Conservation (phyloP, 1,140 invertebrate species). For the Drosophila santomea region DNA sequence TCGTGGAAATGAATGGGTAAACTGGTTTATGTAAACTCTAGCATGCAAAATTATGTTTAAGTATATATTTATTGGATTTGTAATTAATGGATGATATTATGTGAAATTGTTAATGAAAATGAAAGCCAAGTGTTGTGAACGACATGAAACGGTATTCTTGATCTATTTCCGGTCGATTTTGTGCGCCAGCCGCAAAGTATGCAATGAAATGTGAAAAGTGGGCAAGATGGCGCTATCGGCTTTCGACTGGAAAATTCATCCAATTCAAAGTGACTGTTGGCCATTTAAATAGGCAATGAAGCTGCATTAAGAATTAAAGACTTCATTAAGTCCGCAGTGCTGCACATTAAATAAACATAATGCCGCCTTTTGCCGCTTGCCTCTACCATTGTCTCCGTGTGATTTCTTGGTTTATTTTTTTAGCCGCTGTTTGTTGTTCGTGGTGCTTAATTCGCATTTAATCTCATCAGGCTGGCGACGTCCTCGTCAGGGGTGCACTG, state of each 20-base stretch:
- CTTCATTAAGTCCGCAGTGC: conserved; percentile 53
- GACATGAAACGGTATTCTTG: too few relatives aligned
- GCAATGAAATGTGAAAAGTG: not conserved
- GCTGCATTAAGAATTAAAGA: conserved; percentile 64
- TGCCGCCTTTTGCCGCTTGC: conserved; percentile 37
- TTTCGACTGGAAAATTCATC: not conserved
- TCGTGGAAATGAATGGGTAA: not conserved
- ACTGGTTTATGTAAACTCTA: not conserved
- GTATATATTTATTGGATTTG: too few relatives aligned
- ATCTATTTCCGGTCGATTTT: conserved; percentile 22
- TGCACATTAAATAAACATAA: conserved; percentile 73
- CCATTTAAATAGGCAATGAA: conserved; percentile 38
- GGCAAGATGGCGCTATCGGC: conserved; percentile 4
- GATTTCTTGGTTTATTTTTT: conserved; percentile 33
- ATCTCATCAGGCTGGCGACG: conserved; percentile 64
- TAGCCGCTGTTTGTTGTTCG: conserved; percentile 31
- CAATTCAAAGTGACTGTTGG: not conserved
- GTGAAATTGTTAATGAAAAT: too few relatives aligned
- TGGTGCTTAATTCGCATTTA: conserved; percentile 72
- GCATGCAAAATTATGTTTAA: not conserved
- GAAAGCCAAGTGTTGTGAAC: too few relatives aligned
- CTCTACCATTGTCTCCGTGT: conserved; percentile 17
- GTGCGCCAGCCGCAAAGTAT: conserved; percentile 3
- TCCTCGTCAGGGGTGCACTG: conserved; percentile 52
- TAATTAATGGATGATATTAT: not conserved